Percentiles rank a stretch among this genome's conserved stretches.
Conservation (phyloP, 2,888 invertebrate species). For the Dynastes hyllus region DNA sequence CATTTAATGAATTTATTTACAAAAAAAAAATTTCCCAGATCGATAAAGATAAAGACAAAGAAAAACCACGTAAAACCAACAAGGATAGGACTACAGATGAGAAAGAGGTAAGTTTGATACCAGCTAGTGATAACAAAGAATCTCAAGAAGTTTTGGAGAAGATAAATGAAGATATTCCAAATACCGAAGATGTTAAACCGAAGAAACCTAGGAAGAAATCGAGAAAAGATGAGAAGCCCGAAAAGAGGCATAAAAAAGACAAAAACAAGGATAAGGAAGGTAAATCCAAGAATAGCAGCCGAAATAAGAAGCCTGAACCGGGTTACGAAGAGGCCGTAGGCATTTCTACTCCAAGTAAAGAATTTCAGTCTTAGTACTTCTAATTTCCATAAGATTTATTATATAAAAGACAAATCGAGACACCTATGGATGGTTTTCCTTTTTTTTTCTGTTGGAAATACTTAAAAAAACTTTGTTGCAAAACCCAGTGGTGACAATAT, state of each 20-base stretch:
- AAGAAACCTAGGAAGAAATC: conserved; percentile 55
- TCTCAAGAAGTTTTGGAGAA: conserved; percentile 1
- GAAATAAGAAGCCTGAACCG: conserved; percentile 73
- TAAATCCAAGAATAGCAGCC: conserved; percentile 64
- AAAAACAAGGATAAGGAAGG: conserved; percentile 66
- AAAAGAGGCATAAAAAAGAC: conserved; percentile 63
- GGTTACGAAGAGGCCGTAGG: conserved; percentile 94
- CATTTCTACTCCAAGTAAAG: conserved; percentile 93
- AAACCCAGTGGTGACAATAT: background rate
- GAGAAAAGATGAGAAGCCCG: conserved; percentile 61
- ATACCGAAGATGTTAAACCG: conserved; percentile 58
- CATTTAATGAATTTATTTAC: conserved; percentile 57
- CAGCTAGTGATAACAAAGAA: background rate
- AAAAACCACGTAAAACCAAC: conserved; percentile 71
- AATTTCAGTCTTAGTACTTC: conserved; percentile 72
- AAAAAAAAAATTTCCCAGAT: conserved; percentile 66
- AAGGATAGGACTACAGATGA: conserved; percentile 55
- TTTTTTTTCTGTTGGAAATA: background rate
- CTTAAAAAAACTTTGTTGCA: background rate
- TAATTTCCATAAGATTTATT: background rate
- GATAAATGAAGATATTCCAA: conserved; percentile 67
- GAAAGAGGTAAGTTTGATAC: conserved; percentile 23
- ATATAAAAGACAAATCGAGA: background rate
- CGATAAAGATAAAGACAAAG: conserved; percentile 73
- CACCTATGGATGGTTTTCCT: background rate